Percentiles rank a stretch among this genome's conserved stretches.
Evolutionary conservation across 2,888 invertebrate genomes (phyloP).

Genomic region (Pseudolycoriella hygida): DNA sequence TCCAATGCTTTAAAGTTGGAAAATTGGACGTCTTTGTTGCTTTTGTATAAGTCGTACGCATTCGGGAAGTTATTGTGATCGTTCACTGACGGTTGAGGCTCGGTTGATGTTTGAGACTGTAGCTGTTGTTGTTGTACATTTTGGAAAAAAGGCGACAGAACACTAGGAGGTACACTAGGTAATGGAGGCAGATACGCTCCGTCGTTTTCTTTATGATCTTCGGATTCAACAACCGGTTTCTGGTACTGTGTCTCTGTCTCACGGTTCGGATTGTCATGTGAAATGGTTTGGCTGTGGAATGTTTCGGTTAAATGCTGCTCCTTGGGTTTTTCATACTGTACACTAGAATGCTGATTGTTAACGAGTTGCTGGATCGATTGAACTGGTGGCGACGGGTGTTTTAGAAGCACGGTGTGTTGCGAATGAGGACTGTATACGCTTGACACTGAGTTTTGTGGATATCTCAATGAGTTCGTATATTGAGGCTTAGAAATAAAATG

Average conservation of each 20-base stretch:
- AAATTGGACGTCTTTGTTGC: background rate
- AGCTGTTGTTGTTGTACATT: conserved; percentile 1
- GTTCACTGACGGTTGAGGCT: background rate
- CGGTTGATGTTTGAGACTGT: background rate
- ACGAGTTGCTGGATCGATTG: background rate
- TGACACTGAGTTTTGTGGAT: conserved; percentile 1
- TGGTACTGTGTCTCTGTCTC: background rate
- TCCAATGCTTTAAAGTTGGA: background rate
- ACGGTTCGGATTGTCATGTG: background rate
- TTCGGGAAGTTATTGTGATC: background rate
- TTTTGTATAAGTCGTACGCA: background rate
- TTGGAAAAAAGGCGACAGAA: conserved; percentile 9
- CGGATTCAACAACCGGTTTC: background rate
- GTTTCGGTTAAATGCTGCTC: background rate
- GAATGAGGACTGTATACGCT: background rate
- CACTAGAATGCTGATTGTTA: background rate
- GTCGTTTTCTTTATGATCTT: background rate
- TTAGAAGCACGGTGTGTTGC: background rate
- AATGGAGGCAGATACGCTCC: conserved; percentile 4
- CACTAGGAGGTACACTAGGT: conserved; percentile 10
- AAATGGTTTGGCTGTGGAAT: background rate
- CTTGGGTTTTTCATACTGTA: background rate
- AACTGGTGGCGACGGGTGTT: background rate
- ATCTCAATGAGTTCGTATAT: background rate
- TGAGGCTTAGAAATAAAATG: conserved; percentile 6